Conservation (phyloP, 2,113 vertebrate species). For the Choloepus hoffmanni region DNA sequence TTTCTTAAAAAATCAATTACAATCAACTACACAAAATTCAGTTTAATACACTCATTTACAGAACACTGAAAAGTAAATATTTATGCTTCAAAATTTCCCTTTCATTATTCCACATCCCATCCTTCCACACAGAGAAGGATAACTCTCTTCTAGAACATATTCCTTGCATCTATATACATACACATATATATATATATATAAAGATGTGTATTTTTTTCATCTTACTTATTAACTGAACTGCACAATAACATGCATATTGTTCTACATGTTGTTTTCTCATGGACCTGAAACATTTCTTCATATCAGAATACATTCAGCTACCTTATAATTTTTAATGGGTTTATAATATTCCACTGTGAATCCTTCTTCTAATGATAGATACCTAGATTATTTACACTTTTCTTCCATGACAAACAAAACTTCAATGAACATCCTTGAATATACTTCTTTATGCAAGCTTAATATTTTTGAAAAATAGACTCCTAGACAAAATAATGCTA, state of each 20-base stretch:
- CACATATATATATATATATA: too few relatives aligned
- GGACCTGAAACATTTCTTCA: background rate
- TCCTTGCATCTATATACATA: background rate
- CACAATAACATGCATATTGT: background rate
- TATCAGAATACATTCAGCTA: rapidly evolving
- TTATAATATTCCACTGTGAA: background rate
- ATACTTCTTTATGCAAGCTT: background rate
- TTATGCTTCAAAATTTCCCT: background rate
- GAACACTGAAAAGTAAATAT: background rate
- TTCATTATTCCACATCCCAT: background rate
- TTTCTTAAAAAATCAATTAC: background rate
- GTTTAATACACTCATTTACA: background rate
- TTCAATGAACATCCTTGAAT: too few relatives aligned
- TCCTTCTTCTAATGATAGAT: rapidly evolving
- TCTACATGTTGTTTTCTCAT: background rate
- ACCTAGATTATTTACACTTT: background rate
- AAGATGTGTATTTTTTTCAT: background rate
- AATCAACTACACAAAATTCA: background rate
- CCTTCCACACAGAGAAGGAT: background rate
- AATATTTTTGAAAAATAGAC: background rate
- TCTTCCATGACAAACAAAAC: background rate
- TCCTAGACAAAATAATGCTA: background rate
- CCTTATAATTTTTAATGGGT: background rate
- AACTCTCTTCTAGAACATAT: background rate
- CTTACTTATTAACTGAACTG: background rate